Conservation (phyloP, 2,888 invertebrate genomes). For the Alcis repandata region DNA sequence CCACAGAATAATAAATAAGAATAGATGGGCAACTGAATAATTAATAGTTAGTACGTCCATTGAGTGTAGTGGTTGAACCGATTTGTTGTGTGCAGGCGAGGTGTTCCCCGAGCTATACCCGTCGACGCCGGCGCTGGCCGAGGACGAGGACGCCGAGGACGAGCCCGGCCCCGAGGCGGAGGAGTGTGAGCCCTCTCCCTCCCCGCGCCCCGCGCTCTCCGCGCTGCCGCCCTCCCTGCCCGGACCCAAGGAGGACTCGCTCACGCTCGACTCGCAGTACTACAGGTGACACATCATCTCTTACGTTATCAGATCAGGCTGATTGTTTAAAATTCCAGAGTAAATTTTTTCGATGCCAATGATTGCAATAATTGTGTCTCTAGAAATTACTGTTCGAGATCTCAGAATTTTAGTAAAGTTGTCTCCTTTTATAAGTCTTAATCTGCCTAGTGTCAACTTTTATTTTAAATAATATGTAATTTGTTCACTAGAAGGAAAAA, state of each 20-base stretch:
- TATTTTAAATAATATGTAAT: too few relatives aligned
- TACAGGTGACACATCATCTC: slow-evolving; percentile 64
- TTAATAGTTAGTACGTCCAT: too few relatives aligned
- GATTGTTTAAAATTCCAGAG: too few relatives aligned
- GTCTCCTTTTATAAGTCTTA: too few relatives aligned
- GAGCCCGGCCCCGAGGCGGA: slow-evolving; percentile 60
- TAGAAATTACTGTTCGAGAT: too few relatives aligned
- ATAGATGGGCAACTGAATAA: too few relatives aligned
- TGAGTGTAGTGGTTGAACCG: background rate
- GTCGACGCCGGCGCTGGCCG: slow-evolving; percentile 63
- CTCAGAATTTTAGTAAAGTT: too few relatives aligned
- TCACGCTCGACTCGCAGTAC: slow-evolving; percentile 75
- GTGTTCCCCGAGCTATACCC: slow-evolving; percentile 78
- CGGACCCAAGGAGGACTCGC: slow-evolving; percentile 67
- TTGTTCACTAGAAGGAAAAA: background rate
- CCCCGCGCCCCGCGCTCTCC: slow-evolving; percentile 73
- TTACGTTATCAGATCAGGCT: background rate
- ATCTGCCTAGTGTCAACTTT: too few relatives aligned
- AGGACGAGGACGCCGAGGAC: slow-evolving; percentile 61
- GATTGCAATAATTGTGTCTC: too few relatives aligned
- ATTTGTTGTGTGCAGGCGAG: slow-evolving; percentile 62
- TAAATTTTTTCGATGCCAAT: too few relatives aligned
- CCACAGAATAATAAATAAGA: too few relatives aligned
- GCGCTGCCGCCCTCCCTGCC: slow-evolving; percentile 68
- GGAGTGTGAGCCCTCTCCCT: slow-evolving; percentile 74